Base-by-base conservation (phyloP, 2,113 vertebrate genomes). In the Heloderma charlesbogerti region DNA sequence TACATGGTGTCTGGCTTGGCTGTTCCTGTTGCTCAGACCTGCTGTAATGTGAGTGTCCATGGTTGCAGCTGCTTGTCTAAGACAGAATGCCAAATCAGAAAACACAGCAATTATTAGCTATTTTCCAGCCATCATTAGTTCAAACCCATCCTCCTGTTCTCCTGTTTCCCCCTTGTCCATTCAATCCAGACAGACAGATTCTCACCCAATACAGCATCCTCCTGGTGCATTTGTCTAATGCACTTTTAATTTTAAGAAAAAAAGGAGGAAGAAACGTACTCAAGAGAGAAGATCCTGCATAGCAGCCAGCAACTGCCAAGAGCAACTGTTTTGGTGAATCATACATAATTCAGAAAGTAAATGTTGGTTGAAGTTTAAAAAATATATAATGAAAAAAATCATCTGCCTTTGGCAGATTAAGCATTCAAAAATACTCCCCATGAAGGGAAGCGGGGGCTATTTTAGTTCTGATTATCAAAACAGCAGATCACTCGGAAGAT, bases 241-340 rank as follows among this genome's bases (percentile, higher is more conserved):
- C 90, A 90, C 31, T 75, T 91, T 83, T 94, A 94, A 92, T 93
- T 93, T 90, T 92, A 83, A 89, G 84, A 1, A 20, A n/a, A 67
- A 18, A 5, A 12, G 18, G 6, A 25, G 5, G 27, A 10, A n/a
- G 22, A 85, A 67, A 40, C 66, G 12, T 31, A 69, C 8, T 54
- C 27, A 54, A 43, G 22, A 94, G 91, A 94, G 91, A 96, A 94
- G 87, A 88, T 94, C 90, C 90, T 92, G 86, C 79, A 89, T 95
- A 91, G 87, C 93, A 92, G 86, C 45, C 93, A 92, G 86, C 45
- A 92, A 89, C 89, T 94, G 94, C 95, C 94, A 85, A 89, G 69
- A 95, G 93, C 93, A 87, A 94, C 94, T 96, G 93, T 95, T 97
- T 96, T 92, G 94, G 94, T 97, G 96, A 97, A 95, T 96, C 95